Evolutionary conservation across 2,113 vertebrate species (phyloP), one percentile per base, ranked within the genome.

Genomic region (Patagioenas fasciata): DNA sequence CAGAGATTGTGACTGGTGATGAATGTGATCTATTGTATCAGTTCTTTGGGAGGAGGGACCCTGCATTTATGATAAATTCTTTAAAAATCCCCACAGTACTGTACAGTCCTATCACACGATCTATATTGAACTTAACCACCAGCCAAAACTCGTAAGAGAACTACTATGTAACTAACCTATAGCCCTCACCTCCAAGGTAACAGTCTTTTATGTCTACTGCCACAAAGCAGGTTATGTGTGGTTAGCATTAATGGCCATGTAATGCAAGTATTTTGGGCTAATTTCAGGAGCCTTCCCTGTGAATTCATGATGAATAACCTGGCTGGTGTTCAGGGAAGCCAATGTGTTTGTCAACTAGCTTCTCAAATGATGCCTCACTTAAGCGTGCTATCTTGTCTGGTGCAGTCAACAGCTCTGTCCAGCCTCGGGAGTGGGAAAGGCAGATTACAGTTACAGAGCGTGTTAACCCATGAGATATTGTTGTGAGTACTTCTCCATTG

Each of bases 1-100:
- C 99, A 32, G 96, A 98, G 88, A 97, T 99, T 71, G 98, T 99
- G 82, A 98, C 97, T 96, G 99, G 99, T 99, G 96, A 98, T 56
- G 48, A 91, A 79, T 51, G 77, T 93, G 44, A 65, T 88, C 36
- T 91, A 8, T 79, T 67, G 4, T 92, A 31, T 84, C 13, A 9
- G 20, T 78, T 84, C 44, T 87, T 69, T 85, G 47, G 17, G 75
- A 70, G 28, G 40, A 73, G 10, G 17, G 31, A 32, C 57, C 24
- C 21, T 83, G 34, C 7, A 13, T 58, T 66, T 93, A 38, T 77
- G 36, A 69, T 56, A 20, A 73, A 50, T 84, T 73, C 21, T 44
- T 78, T 66, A 80, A 16, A 23, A 44, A 8, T 26, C 12, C 38
- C 42, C 15, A 24, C 12, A 56, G 7, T 67, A 17, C 4, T 15